Evolutionary conservation across 2,113 vertebrate genomes (phyloP), one percentile per base, ranked within the genome.

Genomic region (Elephantulus edwardii): DNA sequence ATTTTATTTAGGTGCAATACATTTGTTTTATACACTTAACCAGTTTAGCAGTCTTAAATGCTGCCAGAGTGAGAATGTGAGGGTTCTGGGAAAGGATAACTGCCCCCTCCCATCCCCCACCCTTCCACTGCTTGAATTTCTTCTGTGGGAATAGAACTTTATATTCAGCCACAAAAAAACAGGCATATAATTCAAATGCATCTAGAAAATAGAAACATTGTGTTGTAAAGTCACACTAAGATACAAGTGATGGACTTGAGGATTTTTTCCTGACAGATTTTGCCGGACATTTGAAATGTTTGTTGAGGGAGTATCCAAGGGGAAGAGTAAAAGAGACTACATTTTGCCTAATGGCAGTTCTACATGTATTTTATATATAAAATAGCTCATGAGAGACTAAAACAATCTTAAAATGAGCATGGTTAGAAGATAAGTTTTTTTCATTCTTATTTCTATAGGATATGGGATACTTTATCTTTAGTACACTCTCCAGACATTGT

Each of bases 401-500:
- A 50, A 5, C 62, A 30, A 48, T 52, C 33, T 62, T 35, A 70
- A 68, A 84, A 48, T 71, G 48, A 81, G 3, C 28, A 85, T 42
- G 72, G 88, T 91, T 85, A 81, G 44, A 80, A 64, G 24, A 54
- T 50, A 66, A 35, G 13, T 68, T 68, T 72, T 87, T 74, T 54
- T 26, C 12, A n/a, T 54, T 78, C 74, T 8, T 30, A 3, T 26
- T 10, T 26, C 77, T 5, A 35, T 10, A 20, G n/a, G n/a, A n/a
- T n/a, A n/a, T n/a, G n/a, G n/a, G n/a, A n/a, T n/a, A n/a, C n/a
- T n/a, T n/a, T n/a, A n/a, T 62, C 89, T 66, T 40, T 5, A 71
- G 19, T 48, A 1, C 2, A 11, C 5, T 8, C 4, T 22, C 4
- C 68, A 33, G 11, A 52, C 4, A 46, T 28, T 71, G 52, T 89